These are phyloP conservation scores for Bubo scandiacus DNA, from an alignment of 2,113 vertebrate species.

Conservation along the genomic window DNA sequence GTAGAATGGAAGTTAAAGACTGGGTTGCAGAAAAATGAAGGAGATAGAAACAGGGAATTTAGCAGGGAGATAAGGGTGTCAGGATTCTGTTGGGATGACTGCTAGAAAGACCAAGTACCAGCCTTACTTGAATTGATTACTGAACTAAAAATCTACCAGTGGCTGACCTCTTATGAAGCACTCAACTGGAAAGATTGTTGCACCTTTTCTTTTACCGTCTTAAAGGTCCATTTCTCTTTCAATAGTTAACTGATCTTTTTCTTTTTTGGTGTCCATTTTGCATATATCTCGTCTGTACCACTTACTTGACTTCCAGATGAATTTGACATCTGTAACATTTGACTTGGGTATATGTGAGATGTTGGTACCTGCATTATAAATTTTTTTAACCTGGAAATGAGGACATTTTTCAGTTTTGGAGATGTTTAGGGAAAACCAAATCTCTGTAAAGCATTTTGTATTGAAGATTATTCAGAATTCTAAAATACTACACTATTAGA, in stretches of 20 bases:
- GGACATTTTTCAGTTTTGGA: background rate
- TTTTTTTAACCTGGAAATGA: background rate
- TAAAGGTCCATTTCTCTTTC: background rate
- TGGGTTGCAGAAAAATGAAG: background rate
- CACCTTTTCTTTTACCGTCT: background rate
- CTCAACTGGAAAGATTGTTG: background rate
- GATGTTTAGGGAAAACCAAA: background rate
- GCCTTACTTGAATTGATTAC: background rate
- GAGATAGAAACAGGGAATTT: background rate
- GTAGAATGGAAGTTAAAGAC: background rate
- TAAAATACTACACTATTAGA: background rate
- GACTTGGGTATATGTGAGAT: background rate
- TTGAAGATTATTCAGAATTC: background rate
- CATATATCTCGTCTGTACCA: background rate
- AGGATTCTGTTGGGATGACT: background rate
- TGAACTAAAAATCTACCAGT: background rate
- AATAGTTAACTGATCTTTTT: background rate
- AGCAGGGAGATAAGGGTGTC: background rate
- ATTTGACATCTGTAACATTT: background rate
- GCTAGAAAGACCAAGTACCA: background rate
- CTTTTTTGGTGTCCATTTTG: background rate
- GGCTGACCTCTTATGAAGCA: background rate
- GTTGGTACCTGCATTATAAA: background rate
- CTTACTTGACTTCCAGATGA: background rate
- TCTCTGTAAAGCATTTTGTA: background rate